Base-by-base conservation (phyloP, 2,797 vertebrate species). In the Halcyon chelicuti region DNA sequence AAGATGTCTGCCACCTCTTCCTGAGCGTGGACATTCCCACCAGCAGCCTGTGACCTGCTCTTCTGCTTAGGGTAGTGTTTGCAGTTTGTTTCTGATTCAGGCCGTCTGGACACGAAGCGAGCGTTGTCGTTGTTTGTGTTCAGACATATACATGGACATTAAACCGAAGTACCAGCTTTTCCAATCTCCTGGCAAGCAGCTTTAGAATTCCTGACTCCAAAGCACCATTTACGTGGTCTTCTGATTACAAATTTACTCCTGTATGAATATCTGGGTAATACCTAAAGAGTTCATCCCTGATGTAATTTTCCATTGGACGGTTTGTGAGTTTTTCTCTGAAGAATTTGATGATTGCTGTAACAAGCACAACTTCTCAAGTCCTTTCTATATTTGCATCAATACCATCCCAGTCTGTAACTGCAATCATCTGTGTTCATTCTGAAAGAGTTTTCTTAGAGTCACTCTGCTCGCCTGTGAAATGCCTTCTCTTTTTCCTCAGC, bases 31-130 rank as follows among this genome's bases (percentile, higher is more conserved):
- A 26, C 51, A 1, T 47, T 67, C 60, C 71, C 77, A 35, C 49
- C 84, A 77, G 81, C 93, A 94, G 77, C 91, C 79, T 42, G 1
- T 19, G 74, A 8, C 65, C 67, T 20, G 84, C 78, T 87, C 65
- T 31, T 37, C 72, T 87, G 84, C 94, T n/a, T 25, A 35, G 78
- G 81, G 57, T 18, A 66, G 55, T 15, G 63, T 76, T 77, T 81
- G 87, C 55, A 73, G 9, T 93, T 93, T 71, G 57, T 74, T 85
- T 87, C 93, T 85, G 52, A 54, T 57, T 74, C 72, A 49, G 93
- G 72, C 93, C 87, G 77, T 94, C 93, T 94, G 95, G 81, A 57
- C 21, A 3, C 57, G 85, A 85, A 91, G 40, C 94, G 91, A 77
- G 78, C 78, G 19, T 31, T 81, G 54, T 35, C 29, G 1, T n/a